Conservation (phyloP, 2,797 vertebrate genomes). For the Coracias cyanogaster region DNA sequence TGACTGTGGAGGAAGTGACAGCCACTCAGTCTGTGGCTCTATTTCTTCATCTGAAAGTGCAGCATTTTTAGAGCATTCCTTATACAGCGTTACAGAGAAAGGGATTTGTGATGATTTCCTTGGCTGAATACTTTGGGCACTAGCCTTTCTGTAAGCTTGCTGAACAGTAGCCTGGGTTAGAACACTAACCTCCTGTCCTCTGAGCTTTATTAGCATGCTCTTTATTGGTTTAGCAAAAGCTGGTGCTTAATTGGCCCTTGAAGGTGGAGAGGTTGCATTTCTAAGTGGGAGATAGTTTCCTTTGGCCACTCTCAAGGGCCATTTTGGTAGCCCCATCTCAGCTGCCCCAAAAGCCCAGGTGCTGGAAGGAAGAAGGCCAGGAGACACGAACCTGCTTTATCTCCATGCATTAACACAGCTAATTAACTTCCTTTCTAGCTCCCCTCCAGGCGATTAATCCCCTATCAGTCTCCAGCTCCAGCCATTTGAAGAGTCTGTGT, state of each 20-base stretch:
- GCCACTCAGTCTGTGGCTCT: background rate
- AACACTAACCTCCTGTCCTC: background rate
- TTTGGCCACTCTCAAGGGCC: background rate
- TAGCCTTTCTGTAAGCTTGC: background rate
- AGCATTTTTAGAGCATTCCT: background rate
- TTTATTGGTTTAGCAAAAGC: constrained; percentile 28
- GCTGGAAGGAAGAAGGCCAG: background rate
- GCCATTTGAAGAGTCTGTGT: constrained; percentile 57
- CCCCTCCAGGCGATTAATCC: constrained; percentile 43
- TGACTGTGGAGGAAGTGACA: background rate
- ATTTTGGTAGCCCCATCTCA: constrained; percentile 27
- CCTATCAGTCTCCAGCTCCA: constrained; percentile 62
- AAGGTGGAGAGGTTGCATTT: constrained; percentile 7
- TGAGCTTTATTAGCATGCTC: constrained; percentile 13
- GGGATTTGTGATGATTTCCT: background rate
- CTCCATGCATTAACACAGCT: constrained; percentile 62
- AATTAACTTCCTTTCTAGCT: constrained; percentile 62
- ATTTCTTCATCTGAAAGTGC: background rate
- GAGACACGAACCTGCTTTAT: constrained; percentile 60
- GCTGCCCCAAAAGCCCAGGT: constrained; percentile 20
- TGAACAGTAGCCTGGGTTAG: constrained; percentile 33
- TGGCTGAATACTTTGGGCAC: background rate
- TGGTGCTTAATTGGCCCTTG: constrained; percentile 13
- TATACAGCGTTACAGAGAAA: background rate
- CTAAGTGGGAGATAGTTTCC: background rate